Evolutionary conservation across 2,797 vertebrate genomes (phyloP), one percentile per base, ranked within the genome.

Genomic region (Notolabrus celidotus): DNA sequence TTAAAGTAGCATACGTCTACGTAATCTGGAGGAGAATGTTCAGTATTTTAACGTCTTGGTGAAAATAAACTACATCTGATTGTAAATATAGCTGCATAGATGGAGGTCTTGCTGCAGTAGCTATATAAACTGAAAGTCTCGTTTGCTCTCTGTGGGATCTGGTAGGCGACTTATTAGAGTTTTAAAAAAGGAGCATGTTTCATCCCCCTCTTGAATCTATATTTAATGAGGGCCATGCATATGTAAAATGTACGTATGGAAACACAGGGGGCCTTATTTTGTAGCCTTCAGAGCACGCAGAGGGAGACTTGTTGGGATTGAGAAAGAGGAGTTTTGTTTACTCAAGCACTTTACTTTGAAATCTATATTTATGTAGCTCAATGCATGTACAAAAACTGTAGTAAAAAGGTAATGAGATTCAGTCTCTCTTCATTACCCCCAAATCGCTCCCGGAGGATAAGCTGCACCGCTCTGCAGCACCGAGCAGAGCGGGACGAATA

Each of bases 331-430:
- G 12, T 11, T 25, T 53, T 53, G 67, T 80, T 80, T 75, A 64
- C 61, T 22, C 31, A 45, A 42, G 12, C 14, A n/a, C 55, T 74
- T 67, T 51, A 65, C 46, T 74, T 55, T 58, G 17, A 76, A 67
- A 31, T 60, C 29, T 63, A 67, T 80, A 73, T 72, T 70, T 73
- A 67, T 56, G 16, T 10, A 53, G 20, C 52, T 25, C 31, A 17
- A 62, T 72, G 41, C 60, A 47, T 58, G 51, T 23, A 31, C 5
- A 45, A 56, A 61, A 52, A 65, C 22, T 27, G 15, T 52, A 20
- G 46, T 58, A 39, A 74, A 50, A 68, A 67, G 42, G 51, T 45
- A 66, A 72, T 49, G 31, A 47, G 72, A 85, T 43, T 51, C 41
- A 55, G 27, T 39, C 45, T 25, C 36, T 64, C 45, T 46, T 65